phyloP scores from a whole-genome alignment of 2,888 invertebrate species.

The Pammene fasciana region DNA sequence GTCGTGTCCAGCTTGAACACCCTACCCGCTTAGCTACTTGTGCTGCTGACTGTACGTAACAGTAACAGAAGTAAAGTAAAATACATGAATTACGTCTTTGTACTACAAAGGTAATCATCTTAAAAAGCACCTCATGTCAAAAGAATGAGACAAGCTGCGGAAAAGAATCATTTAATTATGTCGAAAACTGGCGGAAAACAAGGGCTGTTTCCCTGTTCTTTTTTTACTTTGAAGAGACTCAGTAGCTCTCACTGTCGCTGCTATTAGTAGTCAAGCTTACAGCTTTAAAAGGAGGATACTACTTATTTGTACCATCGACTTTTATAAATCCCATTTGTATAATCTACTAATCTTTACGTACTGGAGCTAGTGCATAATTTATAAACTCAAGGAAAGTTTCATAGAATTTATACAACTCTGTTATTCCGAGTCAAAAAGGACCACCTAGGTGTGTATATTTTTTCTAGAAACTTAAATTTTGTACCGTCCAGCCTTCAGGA shows the following conservation, averaged over 20 bases:
- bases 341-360: too few species aligned
- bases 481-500: too few species aligned
- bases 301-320: too few species aligned
- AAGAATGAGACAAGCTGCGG: background rate
- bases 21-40: too few species aligned
- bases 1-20: too few species aligned
- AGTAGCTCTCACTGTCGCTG: background rate
- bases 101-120: background rate
- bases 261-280: background rate
- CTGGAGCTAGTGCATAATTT: too few species aligned
- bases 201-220: background rate
- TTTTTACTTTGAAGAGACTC: background rate
- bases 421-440: background rate
- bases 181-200: conserved; percentile 2
- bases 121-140: background rate
- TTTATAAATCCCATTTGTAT: too few species aligned
- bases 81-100: background rate
- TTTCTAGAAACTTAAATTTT: too few species aligned
- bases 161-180: conserved; percentile 16
- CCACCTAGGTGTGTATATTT: too few species aligned
- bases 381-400: too few species aligned
- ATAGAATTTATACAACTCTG: too few species aligned
- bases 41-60: too few species aligned
- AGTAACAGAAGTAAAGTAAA: background rate
- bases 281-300: background rate